phyloP scores from a whole-genome alignment of 2,797 vertebrate genomes.

The Peromyscus aztecus region DNA sequence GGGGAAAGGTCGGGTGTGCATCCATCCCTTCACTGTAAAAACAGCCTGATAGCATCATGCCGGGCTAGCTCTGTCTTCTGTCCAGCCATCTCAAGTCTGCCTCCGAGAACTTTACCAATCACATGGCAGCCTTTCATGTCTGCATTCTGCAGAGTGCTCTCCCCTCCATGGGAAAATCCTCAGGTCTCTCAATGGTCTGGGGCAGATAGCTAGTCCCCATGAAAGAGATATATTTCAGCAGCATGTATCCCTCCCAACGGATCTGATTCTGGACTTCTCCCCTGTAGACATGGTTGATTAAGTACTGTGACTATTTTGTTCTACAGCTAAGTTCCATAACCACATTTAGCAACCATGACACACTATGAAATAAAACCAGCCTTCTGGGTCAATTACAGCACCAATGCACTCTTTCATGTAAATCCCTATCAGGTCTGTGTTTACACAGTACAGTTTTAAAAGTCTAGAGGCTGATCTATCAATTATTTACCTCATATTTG shows the following conservation, averaged over 20 bases:
- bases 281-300: background rate
- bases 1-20: background rate
- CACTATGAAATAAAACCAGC: background rate
- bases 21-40: constrained; percentile 9
- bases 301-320: background rate
- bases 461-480: background rate
- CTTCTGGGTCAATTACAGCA: background rate
- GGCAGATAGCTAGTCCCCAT: background rate
- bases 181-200: background rate
- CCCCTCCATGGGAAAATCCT: background rate
- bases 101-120: background rate
- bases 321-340: background rate
- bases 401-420: background rate
- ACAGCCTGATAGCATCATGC: background rate
- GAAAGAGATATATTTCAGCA: background rate
- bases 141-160: background rate
- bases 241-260: background rate
- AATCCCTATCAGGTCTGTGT: background rate
- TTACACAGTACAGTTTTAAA: background rate
- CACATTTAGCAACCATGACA: background rate
- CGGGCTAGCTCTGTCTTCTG: background rate
- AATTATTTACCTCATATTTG: background rate
- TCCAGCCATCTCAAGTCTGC: background rate
- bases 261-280: background rate
- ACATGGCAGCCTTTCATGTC: background rate